Conservation (phyloP, 1,140 invertebrate genomes). For the Aplysia californica region DNA sequence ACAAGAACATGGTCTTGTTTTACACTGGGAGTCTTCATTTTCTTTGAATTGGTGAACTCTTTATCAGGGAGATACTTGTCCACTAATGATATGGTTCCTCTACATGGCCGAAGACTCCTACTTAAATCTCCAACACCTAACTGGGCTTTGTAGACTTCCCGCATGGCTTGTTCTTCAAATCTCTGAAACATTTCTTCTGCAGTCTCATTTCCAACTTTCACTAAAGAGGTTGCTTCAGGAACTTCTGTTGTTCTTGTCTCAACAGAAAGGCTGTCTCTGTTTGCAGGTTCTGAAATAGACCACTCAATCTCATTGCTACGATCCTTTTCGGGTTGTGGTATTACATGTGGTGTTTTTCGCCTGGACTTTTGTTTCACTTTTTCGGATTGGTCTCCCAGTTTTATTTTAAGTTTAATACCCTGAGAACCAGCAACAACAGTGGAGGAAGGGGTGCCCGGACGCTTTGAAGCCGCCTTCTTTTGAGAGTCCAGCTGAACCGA, state of each 20-base stretch:
- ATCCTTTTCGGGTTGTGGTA: too few relatives aligned
- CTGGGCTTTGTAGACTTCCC: slow-evolving; percentile 20
- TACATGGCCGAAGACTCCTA: slow-evolving; percentile 14
- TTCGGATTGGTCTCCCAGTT: not conserved
- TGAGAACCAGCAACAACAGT: not conserved
- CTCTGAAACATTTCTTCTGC: slow-evolving; percentile 29
- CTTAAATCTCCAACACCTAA: slow-evolving; percentile 16
- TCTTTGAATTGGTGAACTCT: not conserved
- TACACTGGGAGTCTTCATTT: too few relatives aligned
- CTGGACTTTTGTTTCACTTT: not conserved
- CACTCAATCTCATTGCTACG: too few relatives aligned
- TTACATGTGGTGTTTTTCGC: too few relatives aligned
- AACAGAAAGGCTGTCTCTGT: too few relatives aligned
- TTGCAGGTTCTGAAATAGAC: too few relatives aligned
- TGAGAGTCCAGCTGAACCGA: not conserved
- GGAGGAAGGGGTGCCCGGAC: not conserved
- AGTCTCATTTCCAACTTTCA: slow-evolving; percentile 14
- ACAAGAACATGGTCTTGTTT: too few relatives aligned
- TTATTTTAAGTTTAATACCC: slow-evolving; percentile 27
- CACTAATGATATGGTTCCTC: not conserved
- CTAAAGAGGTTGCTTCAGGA: too few relatives aligned
- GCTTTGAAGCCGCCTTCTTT: not conserved
- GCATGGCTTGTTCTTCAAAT: slow-evolving; percentile 12
- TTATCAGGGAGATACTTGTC: slow-evolving; percentile 7
- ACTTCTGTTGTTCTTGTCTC: too few relatives aligned